Percentiles rank a stretch among this genome's conserved stretches.
These are phyloP conservation scores for Turnix velox DNA, from an alignment of 2,113 vertebrate genomes.

Conservation along the genomic window DNA sequence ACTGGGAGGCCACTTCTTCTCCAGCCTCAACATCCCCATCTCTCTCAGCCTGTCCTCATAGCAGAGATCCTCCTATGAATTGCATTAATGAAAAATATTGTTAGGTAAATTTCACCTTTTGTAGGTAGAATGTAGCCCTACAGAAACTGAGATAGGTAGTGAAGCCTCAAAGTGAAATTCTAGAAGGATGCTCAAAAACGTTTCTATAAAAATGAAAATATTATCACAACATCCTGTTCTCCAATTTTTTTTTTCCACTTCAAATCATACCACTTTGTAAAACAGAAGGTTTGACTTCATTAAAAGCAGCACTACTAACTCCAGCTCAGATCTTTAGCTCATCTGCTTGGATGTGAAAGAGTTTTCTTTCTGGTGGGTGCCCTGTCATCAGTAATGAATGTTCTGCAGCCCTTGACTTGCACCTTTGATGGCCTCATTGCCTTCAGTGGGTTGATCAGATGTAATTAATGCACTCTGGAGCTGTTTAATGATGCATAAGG, in stretches of 20 bases:
- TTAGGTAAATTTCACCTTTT: too few species aligned
- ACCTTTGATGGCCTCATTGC: neutral
- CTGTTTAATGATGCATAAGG: slow-evolving; percentile 3
- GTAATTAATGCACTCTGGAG: slow-evolving; percentile 26
- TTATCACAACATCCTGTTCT: neutral
- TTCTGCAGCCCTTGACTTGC: neutral
- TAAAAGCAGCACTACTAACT: neutral
- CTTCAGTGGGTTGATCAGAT: neutral
- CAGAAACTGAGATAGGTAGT: neutral
- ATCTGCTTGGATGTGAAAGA: neutral
- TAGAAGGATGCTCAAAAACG: neutral
- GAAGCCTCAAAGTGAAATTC: neutral
- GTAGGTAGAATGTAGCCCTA: neutral
- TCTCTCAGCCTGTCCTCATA: too few species aligned
- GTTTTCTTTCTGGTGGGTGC: neutral
- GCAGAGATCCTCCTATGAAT: too few species aligned
- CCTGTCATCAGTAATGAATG: neutral
- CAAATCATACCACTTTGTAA: neutral
- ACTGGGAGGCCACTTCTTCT: too few species aligned
- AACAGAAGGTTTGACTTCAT: neutral
- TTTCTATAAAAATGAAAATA: neutral
- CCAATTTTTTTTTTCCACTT: neutral
- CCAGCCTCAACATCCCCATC: too few species aligned
- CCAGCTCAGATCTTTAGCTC: neutral
- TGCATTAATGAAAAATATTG: too few species aligned